A percentile compares a stretch with the other conserved stretches of the same genome.
These are phyloP conservation scores for Phyllostomus hastatus DNA, from an alignment of 2,113 vertebrate species.

Conservation along the genomic window DNA sequence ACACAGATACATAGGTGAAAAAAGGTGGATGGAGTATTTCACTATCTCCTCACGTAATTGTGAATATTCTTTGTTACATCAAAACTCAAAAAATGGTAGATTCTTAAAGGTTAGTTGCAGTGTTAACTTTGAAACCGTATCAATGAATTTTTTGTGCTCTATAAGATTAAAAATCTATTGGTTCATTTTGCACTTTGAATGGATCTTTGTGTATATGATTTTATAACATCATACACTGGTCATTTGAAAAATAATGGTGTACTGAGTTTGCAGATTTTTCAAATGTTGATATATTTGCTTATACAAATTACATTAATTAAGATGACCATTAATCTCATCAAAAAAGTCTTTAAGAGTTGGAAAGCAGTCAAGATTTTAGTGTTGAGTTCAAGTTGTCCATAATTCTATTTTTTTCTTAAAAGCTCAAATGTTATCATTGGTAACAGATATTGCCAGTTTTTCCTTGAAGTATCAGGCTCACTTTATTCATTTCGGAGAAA, in stretches of 20 bases:
- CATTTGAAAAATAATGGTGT: conserved; percentile 18
- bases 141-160: background rate
- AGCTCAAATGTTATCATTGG: background rate
- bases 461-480: background rate
- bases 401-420: background rate
- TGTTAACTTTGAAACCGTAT: background rate
- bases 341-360: background rate
- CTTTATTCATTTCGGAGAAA: conserved; percentile 25
- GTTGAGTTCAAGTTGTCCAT: conserved; percentile 11
- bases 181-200: background rate
- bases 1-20: background rate
- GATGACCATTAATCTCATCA: background rate
- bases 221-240: background rate
- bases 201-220: conserved; percentile 29
- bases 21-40: background rate
- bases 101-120: background rate
- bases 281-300: conserved; percentile 19
- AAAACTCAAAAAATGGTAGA: background rate
- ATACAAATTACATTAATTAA: background rate
- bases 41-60: conserved; percentile 19
- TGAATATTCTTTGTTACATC: background rate
- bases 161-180: background rate
- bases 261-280: conserved; percentile 16
- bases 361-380: background rate
- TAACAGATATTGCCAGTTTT: background rate